Percentiles rank a stretch among this genome's conserved stretches.
These are phyloP conservation scores for Phainopepla nitens DNA, from an alignment of 2,113 vertebrate genomes.

Conservation along the genomic window DNA sequence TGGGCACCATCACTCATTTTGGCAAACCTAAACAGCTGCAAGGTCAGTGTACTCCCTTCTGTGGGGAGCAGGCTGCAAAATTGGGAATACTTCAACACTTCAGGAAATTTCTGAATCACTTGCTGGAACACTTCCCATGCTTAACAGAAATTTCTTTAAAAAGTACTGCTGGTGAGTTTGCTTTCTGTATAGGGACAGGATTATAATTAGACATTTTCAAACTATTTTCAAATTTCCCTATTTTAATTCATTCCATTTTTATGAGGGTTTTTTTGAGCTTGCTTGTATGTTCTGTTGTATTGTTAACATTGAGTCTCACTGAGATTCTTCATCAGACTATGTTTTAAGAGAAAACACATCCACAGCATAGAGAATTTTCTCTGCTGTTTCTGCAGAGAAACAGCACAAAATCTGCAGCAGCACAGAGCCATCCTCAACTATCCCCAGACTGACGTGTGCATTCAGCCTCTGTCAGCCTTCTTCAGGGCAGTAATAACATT, in stretches of 20 bases:
- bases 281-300: background rate
- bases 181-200: background rate
- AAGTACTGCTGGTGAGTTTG: background rate
- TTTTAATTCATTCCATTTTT: background rate
- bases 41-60: background rate
- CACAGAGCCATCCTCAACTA: background rate
- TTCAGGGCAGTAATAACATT: conserved; percentile 60
- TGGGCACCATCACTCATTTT: background rate
- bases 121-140: background rate
- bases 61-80: background rate
- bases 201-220: background rate
- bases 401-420: background rate
- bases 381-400: background rate
- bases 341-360: conserved; percentile 8
- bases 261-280: background rate
- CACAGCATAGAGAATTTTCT: background rate
- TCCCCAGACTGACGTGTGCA: background rate
- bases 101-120: background rate
- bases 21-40: background rate
- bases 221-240: background rate
- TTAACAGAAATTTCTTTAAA: background rate
- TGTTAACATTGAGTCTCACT: background rate
- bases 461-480: conserved; percentile 31
- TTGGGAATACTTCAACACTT: background rate
- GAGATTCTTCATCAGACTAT: conserved; percentile 10